A percentile compares a stretch with the other conserved stretches of the same genome.
Conservation (phyloP, 2,888 invertebrate species). For the Eupithecia pulchellata region DNA sequence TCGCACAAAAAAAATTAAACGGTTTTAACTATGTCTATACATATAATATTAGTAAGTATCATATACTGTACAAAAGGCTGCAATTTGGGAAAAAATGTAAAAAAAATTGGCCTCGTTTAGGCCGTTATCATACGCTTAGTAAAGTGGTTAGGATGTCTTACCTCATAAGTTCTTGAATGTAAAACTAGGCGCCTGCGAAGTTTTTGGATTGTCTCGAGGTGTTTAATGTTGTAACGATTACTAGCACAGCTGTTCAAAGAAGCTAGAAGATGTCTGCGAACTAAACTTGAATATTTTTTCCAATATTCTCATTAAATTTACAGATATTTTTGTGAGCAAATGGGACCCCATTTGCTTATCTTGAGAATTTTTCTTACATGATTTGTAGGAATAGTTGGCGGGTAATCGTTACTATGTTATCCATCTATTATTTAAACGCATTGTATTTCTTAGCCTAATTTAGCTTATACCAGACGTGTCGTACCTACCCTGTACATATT, state of each 20-base stretch:
- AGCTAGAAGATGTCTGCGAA: background rate
- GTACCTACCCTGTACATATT: slow-evolving; percentile 71
- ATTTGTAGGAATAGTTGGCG: background rate
- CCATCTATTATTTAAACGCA: slow-evolving; percentile 37
- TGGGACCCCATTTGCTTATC: too few relatives aligned
- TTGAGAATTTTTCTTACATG: background rate
- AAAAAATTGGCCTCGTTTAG: slow-evolving; percentile 77
- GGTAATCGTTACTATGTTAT: slow-evolving; percentile 10
- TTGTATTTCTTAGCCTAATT: slow-evolving; percentile 51
- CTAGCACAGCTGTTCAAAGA: background rate
- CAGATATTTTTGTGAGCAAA: background rate
- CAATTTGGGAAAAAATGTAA: slow-evolving; percentile 79
- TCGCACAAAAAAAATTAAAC: slow-evolving; percentile 66
- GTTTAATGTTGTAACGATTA: background rate
- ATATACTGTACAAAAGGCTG: slow-evolving; percentile 83
- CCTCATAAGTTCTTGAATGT: slow-evolving; percentile 77
- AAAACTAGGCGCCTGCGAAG: slow-evolving; percentile 59
- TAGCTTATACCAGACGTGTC: slow-evolving; percentile 56
- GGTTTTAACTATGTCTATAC: slow-evolving; percentile 82
- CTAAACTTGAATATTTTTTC: background rate
- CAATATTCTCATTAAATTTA: background rate
- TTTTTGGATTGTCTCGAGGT: slow-evolving; percentile 50
- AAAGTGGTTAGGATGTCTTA: slow-evolving; percentile 77
- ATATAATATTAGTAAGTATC: slow-evolving; percentile 81
- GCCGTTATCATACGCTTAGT: slow-evolving; percentile 83